Conservation (phyloP, 2,888 invertebrate species). For the Thecocarcelia acutangulata region DNA sequence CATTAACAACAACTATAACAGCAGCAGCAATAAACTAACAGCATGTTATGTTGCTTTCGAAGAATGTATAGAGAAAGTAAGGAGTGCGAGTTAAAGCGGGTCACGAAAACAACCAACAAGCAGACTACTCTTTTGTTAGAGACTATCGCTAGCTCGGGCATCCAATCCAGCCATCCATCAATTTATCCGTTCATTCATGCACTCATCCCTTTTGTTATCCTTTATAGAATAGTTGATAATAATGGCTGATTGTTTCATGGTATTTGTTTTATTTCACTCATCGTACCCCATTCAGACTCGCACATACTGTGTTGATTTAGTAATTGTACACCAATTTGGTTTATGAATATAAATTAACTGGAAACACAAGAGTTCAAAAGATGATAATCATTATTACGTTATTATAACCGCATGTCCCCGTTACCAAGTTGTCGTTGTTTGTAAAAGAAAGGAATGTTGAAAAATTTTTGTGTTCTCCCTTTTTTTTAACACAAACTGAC, state of each 20-base stretch:
- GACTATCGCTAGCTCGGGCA: conserved; percentile 29
- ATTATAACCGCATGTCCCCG: conserved; percentile 70
- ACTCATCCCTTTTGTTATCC: conserved; percentile 30
- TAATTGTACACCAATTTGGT: conserved; percentile 80
- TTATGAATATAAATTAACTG: conserved; percentile 80
- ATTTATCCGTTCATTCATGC: conserved; percentile 10
- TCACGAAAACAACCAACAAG: conserved; percentile 31
- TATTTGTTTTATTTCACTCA: conserved; percentile 17
- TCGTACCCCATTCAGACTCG: not conserved
- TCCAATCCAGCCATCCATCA: not conserved
- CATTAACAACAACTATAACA: too few relatives aligned
- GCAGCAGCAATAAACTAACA: not conserved
- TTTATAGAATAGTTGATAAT: conserved; percentile 9
- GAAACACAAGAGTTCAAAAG: conserved; percentile 74
- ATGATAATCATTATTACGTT: conserved; percentile 74
- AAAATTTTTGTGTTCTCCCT: conserved; percentile 13
- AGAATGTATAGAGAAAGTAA: not conserved
- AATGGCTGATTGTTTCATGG: conserved; percentile 47
- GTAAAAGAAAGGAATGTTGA: not conserved
- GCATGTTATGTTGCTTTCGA: not conserved
- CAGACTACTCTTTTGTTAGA: conserved; percentile 36
- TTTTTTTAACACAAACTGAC: not conserved
- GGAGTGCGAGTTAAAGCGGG: not conserved
- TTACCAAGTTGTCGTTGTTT: conserved; percentile 71
- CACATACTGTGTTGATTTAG: conserved; percentile 67